These are phyloP conservation scores for Psittacula derbiana DNA, from an alignment of 2,797 vertebrate genomes.

Conservation along the genomic window DNA sequence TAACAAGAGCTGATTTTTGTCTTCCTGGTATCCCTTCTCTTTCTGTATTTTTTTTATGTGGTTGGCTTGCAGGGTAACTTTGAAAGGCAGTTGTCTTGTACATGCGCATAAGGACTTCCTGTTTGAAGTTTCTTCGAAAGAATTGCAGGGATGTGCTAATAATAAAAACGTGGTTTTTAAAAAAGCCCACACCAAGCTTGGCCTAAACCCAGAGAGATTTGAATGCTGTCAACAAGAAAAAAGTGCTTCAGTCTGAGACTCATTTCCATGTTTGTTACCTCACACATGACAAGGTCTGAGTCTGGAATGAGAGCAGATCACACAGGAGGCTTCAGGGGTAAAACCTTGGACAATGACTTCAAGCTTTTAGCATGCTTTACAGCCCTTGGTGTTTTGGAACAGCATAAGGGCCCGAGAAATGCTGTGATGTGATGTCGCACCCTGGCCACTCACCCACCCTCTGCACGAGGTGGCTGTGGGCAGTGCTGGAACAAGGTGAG, in stretches of 20 bases:
- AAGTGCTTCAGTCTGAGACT: background rate
- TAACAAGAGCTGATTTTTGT: background rate
- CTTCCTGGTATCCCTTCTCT: background rate
- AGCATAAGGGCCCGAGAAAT: rapidly evolving
- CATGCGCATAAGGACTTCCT: background rate
- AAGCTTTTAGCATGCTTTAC: rapidly evolving
- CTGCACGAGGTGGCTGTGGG: background rate
- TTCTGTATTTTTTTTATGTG: background rate
- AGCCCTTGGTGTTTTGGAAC: background rate
- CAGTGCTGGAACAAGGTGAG: background rate
- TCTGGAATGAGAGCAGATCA: background rate
- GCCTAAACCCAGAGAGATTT: background rate
- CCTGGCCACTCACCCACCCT: background rate
- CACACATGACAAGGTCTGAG: background rate
- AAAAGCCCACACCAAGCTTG: background rate
- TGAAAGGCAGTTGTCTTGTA: background rate
- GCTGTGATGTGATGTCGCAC: background rate
- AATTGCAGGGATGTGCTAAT: background rate
- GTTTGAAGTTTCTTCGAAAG: background rate
- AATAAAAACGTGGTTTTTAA: background rate
- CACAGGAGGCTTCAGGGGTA: background rate
- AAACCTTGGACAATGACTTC: background rate
- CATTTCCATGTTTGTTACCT: background rate
- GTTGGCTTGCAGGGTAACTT: background rate
- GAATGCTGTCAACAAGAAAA: background rate